Base-by-base conservation (phyloP, 2,113 vertebrate genomes). In the Gnathonemus echidnorhynchus region DNA sequence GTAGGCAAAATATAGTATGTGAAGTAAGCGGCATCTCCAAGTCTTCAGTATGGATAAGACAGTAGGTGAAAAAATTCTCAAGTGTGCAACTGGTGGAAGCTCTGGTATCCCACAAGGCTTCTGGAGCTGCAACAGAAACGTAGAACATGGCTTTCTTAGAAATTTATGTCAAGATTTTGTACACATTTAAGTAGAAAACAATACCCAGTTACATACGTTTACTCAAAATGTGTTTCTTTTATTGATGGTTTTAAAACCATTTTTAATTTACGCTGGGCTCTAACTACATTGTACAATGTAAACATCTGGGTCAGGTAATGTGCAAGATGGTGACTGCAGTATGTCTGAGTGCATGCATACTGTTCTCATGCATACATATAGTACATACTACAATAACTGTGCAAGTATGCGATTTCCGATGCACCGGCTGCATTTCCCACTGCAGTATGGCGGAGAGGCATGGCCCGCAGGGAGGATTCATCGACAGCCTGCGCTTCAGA, bases 381-480 rank as follows among this genome's bases (percentile, higher is more conserved):
- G 24, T 62, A 66, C n/a, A 27, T 66, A 66, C 58, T 66, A 27
- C 24, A 66, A 10, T 70, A 31, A 70, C 62, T 27, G 27, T 70
- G 10, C 11, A 70, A 70, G n/a, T 52, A 21, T 53, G 15, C n/a
- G 21, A 42, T 27, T 86, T 10, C 19, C 0, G 11, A 13, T 56
- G 10, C 52, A 50, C 17, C 8, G 15, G n/a, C 27, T 53, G 70
- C 83, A 19, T 89, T 88, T 92, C 13, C 94, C 66, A 92, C 70
- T 90, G 10, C 93, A 96, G 96, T 92, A 92, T 31, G 95, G 93
- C 1, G 94, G 93, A 31, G 93, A 94, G 90, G 87, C 95, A 2
- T 93, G 93, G 90, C 52, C 90, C 17, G 91, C 89, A 89, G 90
- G 53, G 21, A 49, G 56, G 4, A 46, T 39, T n/a, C 70, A 91